Conservation (phyloP, 2,113 vertebrate genomes). For the Plecturocebus donacophilus region DNA sequence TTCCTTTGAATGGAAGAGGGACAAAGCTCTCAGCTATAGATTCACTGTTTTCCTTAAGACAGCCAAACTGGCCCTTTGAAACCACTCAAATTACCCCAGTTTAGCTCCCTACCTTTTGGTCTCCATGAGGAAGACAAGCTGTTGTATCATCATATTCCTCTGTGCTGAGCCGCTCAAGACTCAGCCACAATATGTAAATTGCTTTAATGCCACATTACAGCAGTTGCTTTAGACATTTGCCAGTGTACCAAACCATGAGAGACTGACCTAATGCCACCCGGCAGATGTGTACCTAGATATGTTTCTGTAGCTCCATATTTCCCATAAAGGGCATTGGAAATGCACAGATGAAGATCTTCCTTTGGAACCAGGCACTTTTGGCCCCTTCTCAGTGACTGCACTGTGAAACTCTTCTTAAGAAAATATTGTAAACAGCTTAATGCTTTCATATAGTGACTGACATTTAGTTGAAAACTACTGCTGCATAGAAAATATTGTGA, state of each 20-base stretch:
- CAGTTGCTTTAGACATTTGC: not conserved
- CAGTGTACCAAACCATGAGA: not conserved
- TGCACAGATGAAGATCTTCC: constrained; percentile 41
- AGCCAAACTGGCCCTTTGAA: not conserved
- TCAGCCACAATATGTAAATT: not conserved
- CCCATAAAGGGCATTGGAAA: not conserved
- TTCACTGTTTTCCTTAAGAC: not conserved
- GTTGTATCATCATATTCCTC: not conserved
- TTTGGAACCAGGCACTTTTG: constrained; percentile 34
- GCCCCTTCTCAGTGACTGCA: constrained; percentile 56
- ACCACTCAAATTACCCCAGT: not conserved
- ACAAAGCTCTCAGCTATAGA: not conserved
- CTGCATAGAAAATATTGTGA: constrained; percentile 74
- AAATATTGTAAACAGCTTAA: constrained; percentile 63
- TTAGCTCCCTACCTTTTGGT: not conserved
- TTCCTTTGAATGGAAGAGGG: not conserved
- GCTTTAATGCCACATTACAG: not conserved
- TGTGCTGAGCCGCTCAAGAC: not conserved
- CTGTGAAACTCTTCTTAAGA: constrained; percentile 69
- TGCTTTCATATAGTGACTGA: constrained; percentile 76
- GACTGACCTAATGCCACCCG: not conserved
- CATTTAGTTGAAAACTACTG: constrained; percentile 75
- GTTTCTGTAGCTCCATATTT: not conserved
- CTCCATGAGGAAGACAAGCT: not conserved
- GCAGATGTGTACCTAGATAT: not conserved